Evolutionary conservation across 2,888 invertebrate genomes (phyloP), one percentile per base, ranked within the genome.

Genomic region (Dysmachus trigonus): DNA sequence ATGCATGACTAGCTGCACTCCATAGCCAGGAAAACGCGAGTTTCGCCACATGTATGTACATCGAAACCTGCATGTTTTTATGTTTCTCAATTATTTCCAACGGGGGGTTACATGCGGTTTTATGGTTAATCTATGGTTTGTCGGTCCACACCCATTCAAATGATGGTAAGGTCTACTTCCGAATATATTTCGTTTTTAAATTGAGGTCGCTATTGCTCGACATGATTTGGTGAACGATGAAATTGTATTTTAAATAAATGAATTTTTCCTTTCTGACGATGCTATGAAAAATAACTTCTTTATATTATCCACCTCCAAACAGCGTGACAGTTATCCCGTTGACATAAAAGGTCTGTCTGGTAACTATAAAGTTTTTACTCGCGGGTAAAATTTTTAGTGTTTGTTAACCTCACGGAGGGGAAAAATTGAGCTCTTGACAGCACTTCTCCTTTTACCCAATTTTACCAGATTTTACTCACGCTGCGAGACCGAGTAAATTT

Each of bases 51-150:
- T 41, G 27, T 22, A 31, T 76, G n/a, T 22, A 76, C 38, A 76
- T n/a, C 18, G 41, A 41, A 76, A 35, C 73, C 53, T 81, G 62
- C n/a, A 83, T 35, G 83, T 83, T 83, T 83, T 83, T 83, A 83
- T 72, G 83, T 83, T 83, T 83, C 72, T 83, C 83, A 83, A 83
- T 83, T 83, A 83, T 83, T 62, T 72, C 72, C 72, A 72, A 83
- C 72, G 72, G 71, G 71, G 53, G 83, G 83, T 83, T 83, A 72
- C 72, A 83, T 83, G 83, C 41, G 83, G 83, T 83, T 83, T 71
- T 83, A 72, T 71, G 83, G 83, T 83, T 72, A 83, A 83, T 83
- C 83, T 71, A 83, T 83, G 83, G 41, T 71, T 71, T 83, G 83
- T 83, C 8, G 31, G 30, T 18, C 51, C 31, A 30, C 33, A 81